These are phyloP conservation scores for Trissoscelio sp. DNA, from an alignment of 2,888 invertebrate genomes.

Conservation along the genomic window DNA sequence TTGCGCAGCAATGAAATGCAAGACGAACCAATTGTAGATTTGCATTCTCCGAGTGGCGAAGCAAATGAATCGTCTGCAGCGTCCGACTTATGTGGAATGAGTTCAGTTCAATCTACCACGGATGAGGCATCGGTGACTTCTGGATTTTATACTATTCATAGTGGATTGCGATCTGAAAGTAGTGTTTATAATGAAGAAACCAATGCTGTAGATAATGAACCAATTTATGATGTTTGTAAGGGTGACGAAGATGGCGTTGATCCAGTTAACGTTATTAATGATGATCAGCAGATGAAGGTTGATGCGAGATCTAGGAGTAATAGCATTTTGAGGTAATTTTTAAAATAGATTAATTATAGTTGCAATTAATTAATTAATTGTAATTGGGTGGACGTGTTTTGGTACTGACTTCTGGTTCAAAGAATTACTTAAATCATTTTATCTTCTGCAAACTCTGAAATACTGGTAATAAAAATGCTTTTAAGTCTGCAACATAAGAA, in stretches of 20 bases:
- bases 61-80: constrained; percentile 79
- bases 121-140: constrained; percentile 82
- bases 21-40: constrained; percentile 78
- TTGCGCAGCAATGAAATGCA: constrained; percentile 85
- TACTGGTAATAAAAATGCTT: too few relatives aligned
- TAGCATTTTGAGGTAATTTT: constrained; percentile 86
- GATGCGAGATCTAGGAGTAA: constrained; percentile 85
- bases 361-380: too few relatives aligned
- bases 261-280: constrained; percentile 35
- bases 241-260: constrained; percentile 76
- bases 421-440: too few relatives aligned
- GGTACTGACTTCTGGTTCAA: too few relatives aligned
- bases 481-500: too few relatives aligned
- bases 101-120: constrained; percentile 81
- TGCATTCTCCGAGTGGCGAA: constrained; percentile 78
- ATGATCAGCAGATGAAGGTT: constrained; percentile 70
- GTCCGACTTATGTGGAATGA: constrained; percentile 79
- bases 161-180: constrained; percentile 80
- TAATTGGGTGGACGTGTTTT: too few relatives aligned
- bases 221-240: constrained; percentile 81
- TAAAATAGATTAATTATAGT: too few relatives aligned
- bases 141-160: constrained; percentile 82
- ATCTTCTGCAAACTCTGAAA: too few relatives aligned
- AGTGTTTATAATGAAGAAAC: constrained; percentile 80
- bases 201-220: constrained; percentile 78